Base-by-base conservation (phyloP, 2,888 invertebrate genomes). In the Silvanus unidentatus region DNA sequence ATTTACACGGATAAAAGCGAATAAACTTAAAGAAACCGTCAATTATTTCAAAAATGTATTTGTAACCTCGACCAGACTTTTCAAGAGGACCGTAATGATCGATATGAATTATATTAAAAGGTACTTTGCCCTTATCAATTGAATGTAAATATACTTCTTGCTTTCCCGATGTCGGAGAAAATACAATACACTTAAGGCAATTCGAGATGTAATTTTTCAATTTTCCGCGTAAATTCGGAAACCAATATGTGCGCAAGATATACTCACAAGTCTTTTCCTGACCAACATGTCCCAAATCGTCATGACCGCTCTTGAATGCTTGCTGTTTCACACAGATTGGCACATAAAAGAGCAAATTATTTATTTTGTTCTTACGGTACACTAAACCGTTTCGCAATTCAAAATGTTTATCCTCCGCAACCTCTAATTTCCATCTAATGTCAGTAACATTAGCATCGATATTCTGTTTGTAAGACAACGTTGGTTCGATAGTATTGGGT, bases 351-450 rank as follows among this genome's bases (percentile, higher is more conserved):
- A 47, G 15, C 11, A 40, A 37, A 39, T 47, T 47, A 9, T 38
- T 34, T 10, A 10, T 9, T 8, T 43, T 37, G 3, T 39, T 13
- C 16, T 41, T 45, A 2, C 39, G 12, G 16, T 45, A 45, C 10
- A 40, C 45, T 37, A 45, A 13, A 9, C 45, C 45, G 4, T 45
- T 13, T 15, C 29, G 35, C 9, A 41, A n/a, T 37, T 45, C 45
- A 41, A 29, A 45, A 12, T 29, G n/a, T 37, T 40, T 43, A 28
- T 37, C 13, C 32, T 47, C 43, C 4, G 9, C 12, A 8, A 27
- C 27, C 14, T 34, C 32, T 1, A 47, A 30, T 10, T 10, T 15
- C 5, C 15, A 6, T 13, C 39, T 10, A 9, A 38, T 5, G 6
- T 8, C 15, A 13, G 10, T 38, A 38, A 38, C 15, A 5, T 6